Conservation (phyloP, 2,888 invertebrate genomes). For the Apantesis nais region DNA sequence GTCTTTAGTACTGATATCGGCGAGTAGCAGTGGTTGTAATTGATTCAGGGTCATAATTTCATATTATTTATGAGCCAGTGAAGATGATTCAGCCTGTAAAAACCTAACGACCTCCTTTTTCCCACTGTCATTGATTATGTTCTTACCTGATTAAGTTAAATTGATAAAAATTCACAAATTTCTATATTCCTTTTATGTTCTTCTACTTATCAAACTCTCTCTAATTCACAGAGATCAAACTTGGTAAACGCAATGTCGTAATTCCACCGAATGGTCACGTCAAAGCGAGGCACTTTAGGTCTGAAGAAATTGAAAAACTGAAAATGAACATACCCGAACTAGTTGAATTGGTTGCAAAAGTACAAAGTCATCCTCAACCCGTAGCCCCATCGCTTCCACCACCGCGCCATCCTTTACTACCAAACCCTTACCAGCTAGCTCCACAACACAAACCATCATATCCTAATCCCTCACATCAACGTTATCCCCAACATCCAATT, state of each 20-base stretch:
- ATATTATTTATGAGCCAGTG: no score
- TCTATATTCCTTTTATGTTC: not conserved
- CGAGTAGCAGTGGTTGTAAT: not conserved
- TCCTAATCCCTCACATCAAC: not conserved
- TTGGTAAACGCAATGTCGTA: conserved; percentile 12
- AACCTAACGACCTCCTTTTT: not conserved
- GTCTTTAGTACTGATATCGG: not conserved
- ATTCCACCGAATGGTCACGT: conserved; percentile 14
- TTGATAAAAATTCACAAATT: not conserved
- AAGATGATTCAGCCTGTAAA: not conserved
- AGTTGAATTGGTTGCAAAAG: conserved; percentile 3
- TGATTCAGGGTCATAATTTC: no score
- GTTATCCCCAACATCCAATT: not conserved
- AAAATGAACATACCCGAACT: conserved; percentile 1
- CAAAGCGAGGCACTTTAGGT: conserved; percentile 8
- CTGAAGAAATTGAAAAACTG: not conserved
- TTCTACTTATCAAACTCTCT: not conserved
- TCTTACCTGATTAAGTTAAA: not conserved
- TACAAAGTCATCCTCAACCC: not conserved
- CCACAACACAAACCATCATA: not conserved
- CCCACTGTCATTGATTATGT: not conserved
- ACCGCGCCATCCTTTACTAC: not conserved
- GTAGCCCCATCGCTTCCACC: not conserved
- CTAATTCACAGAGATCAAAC: conserved; percentile 18
- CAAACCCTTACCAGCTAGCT: not conserved